These are phyloP conservation scores for Pygmarrhopalites habei DNA, from an alignment of 1,140 invertebrate genomes.

Conservation along the genomic window DNA sequence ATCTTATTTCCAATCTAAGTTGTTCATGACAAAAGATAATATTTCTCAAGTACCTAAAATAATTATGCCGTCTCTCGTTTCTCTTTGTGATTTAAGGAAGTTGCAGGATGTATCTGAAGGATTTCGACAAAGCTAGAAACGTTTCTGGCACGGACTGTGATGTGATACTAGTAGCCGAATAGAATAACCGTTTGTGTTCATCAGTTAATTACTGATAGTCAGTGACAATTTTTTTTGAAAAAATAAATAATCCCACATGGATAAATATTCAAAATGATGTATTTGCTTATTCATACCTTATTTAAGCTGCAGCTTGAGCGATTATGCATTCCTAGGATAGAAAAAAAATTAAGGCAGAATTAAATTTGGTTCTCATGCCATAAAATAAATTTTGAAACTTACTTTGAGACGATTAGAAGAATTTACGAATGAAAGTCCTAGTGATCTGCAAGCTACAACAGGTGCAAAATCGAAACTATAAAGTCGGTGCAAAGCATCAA, in stretches of 20 bases:
- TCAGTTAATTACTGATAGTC: no score
- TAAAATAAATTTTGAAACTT: constrained; percentile 16
- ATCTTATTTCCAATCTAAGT: no score
- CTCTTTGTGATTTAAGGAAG: no score
- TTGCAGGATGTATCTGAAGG: background rate
- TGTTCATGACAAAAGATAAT: no score
- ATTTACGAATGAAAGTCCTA: constrained; percentile 79
- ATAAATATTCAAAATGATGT: no score
- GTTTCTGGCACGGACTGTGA: background rate
- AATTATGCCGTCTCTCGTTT: no score
- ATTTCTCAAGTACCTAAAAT: no score
- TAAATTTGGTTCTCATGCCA: background rate
- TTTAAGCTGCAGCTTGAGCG: constrained; percentile 24
- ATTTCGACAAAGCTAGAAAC: background rate
- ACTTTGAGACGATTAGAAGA: constrained; percentile 71
- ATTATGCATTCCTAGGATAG: constrained; percentile 23
- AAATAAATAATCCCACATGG: no score
- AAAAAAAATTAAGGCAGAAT: background rate
- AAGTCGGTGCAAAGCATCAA: constrained; percentile 79
- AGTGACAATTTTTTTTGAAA: no score
- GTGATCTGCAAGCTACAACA: constrained; percentile 68
- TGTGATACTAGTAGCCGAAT: background rate
- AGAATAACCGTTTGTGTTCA: no score
- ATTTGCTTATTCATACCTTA: background rate
- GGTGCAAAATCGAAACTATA: constrained; percentile 71